Conservation (phyloP, 2,113 vertebrate species). For the Rhinichthys klamathensis region DNA sequence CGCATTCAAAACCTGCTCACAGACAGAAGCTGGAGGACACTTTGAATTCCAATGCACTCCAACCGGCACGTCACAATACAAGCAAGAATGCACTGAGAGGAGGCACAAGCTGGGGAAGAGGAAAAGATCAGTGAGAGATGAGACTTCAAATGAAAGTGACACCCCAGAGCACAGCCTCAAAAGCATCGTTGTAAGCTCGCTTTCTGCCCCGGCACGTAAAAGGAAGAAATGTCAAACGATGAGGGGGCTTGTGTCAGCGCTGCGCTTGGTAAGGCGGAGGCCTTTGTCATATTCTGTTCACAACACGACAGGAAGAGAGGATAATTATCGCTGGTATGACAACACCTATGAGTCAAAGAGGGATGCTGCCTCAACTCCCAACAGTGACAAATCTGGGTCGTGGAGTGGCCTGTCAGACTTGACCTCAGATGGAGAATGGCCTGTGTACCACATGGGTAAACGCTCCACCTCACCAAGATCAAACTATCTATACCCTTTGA, state of each 20-base stretch:
- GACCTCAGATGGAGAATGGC: slow-evolving; percentile 60
- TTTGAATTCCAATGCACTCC: slow-evolving; percentile 72
- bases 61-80: slow-evolving; percentile 64
- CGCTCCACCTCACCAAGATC: slow-evolving; percentile 62
- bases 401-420: slow-evolving; percentile 60
- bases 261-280: slow-evolving; percentile 61
- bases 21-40: slow-evolving; percentile 68
- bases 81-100: slow-evolving; percentile 52
- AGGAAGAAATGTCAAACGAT: slow-evolving; percentile 69
- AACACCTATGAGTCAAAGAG: slow-evolving; percentile 60
- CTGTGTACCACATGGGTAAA: slow-evolving; percentile 58
- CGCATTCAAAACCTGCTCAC: slow-evolving; percentile 60
- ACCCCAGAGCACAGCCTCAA: slow-evolving; percentile 70
- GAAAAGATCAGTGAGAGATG: slow-evolving; percentile 69
- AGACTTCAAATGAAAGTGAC: slow-evolving; percentile 66
- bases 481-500: slow-evolving; percentile 57
- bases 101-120: slow-evolving; percentile 66
- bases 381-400: slow-evolving; percentile 60
- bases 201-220: slow-evolving; percentile 69
- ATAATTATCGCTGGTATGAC: slow-evolving; percentile 55
- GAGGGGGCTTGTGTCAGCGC: slow-evolving; percentile 50
- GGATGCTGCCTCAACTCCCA: slow-evolving; percentile 57
- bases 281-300: slow-evolving; percentile 53
- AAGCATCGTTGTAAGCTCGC: slow-evolving; percentile 74
- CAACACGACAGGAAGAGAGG: slow-evolving; percentile 27